phyloP scores from a whole-genome alignment of 2,888 invertebrate species.

The Chrysotoxum bicinctum region DNA sequence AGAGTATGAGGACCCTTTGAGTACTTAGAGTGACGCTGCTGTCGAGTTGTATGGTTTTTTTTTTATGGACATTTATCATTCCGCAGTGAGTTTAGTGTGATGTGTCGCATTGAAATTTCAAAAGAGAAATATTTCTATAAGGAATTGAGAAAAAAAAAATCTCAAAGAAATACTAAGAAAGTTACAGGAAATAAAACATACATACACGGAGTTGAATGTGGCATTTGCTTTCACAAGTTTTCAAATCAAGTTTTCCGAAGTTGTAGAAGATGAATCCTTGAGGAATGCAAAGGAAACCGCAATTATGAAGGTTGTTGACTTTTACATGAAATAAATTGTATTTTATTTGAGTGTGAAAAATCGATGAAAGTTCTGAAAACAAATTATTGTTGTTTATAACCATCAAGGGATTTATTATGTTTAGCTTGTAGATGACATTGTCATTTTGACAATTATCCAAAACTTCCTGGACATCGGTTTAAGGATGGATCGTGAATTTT shows the following conservation, averaged over 20 bases:
- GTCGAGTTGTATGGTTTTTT: not conserved
- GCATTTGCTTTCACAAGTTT: not conserved
- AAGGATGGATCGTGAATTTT: no score
- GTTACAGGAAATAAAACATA: not conserved
- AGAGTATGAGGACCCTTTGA: conserved; percentile 1
- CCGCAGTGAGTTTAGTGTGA: not conserved
- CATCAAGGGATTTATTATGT: no score
- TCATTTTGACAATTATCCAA: no score
- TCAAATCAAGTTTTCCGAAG: not conserved
- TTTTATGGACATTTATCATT: not conserved
- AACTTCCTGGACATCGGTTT: no score
- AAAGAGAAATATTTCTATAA: not conserved
- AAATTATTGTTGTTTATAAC: no score
- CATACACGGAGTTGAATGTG: not conserved
- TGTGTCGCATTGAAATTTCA: not conserved
- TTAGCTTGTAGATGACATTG: no score
- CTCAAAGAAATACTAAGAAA: not conserved
- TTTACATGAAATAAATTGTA: no score
- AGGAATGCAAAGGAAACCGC: not conserved
- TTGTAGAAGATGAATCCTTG: not conserved
- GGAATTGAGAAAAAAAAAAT: not conserved
- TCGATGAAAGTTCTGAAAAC: no score
- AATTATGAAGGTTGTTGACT: not conserved
- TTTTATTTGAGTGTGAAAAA: no score
- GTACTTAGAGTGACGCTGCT: not conserved